Base-by-base conservation (phyloP, 2,113 vertebrate genomes). In the Rhombomys opimus region DNA sequence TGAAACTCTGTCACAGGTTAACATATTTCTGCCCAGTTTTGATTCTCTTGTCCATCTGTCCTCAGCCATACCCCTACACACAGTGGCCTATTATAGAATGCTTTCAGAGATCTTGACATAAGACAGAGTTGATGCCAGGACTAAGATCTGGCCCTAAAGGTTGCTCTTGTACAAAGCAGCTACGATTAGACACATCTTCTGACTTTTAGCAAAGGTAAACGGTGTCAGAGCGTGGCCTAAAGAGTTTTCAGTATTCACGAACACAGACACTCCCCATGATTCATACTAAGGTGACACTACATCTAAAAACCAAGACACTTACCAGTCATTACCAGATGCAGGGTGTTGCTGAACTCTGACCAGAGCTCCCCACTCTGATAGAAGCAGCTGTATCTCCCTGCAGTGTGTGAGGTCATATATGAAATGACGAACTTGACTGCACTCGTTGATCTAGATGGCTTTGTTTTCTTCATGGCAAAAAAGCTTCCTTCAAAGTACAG, bases 251-350 rank as follows among this genome's bases (percentile, higher is more conserved):
- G 68, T 3, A 13, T 30, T 15, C 32, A 13, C 11, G 68, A 68
- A 11, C 10, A 25, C 18, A 35, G 30, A 22, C 18, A 3, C 2
- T 46, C 12, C 6, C 80, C 1, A 6, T 38, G 85, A 61, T 30
- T 81, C 65, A 72, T 46, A 50, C 27, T 8, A 20, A 54, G 20
- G 10, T 72, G 25, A n/a, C 75, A 1, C 14, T 23, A 9, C 1
- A 67, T n/a, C 17, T 46, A 59, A 3, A 20, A 20, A 30, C 5
- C 0, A 15, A n/a, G 20, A 15, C 2, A 6, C 5, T 89, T 80
- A 98, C 98, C 98, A 89, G 95, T 97, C 18, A 98, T 59, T 52
- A 97, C 75, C 57, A 98, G 90, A 0, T 91, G 18, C 86, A 97
- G 88, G 18, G 35, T 6, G 1, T 95, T 63, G 7, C 98, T 98